Evolutionary conservation across 1,140 invertebrate genomes (phyloP), one percentile per base, ranked within the genome.

Genomic region (Aethina tumida): DNA sequence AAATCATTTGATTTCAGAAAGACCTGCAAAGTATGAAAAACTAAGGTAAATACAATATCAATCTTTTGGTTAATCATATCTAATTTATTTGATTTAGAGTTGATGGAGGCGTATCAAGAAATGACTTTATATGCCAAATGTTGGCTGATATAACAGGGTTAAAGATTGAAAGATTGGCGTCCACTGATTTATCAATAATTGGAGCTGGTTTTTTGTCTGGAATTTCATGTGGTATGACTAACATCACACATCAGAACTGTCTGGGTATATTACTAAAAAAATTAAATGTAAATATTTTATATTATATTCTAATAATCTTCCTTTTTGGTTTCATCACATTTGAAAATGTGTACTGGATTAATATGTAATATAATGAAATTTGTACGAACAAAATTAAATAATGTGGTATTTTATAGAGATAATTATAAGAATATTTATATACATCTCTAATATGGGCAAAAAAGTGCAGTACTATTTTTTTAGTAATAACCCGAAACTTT

Each of bases 41-140:
- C 5, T 4, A 16, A 7, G 18, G 21, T 31, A 6, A 14, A 17
- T 16, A 4, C 16, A 21, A 36, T 10, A 15, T 7, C 21, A 4
- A 10, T 10, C 2, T n/a, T 19, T 26, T 16, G 6, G 6, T 30
- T 30, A 30, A 30, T 30, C 13, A 8, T 30, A 10, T 30, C 14
- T 6, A 10, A 32, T 36, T 36, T 28, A 34, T 42, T 12, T 37
- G 5, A 35, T 49, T 73, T 13, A 94, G 91, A 49, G 72, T 89
- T 24, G 88, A 94, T 62, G 93, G 92, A n/a, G 93, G 93, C 16
- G 90, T 97, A 10, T 82, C 88, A 0, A 75, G 77, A 38, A 95
- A 94, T 63, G 79, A 94, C 61, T 96, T 95, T 56, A 66, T 96
- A 1, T 75, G 84, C 47, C 91, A 96, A 64, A 63, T 90, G 16